phyloP scores from a whole-genome alignment of 2,888 invertebrate species.

The Muscina levida region DNA sequence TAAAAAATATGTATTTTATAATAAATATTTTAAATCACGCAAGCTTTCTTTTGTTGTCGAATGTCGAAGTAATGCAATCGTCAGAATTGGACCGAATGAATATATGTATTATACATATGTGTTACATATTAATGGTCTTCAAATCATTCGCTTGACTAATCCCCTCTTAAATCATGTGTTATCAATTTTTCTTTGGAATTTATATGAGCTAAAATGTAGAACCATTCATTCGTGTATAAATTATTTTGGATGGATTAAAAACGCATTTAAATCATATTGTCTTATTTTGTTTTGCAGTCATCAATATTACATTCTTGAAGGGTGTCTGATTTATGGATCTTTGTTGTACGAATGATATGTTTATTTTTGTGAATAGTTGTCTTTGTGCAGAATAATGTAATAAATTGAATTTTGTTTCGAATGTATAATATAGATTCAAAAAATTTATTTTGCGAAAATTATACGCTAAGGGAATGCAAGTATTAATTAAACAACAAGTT shows the following conservation, averaged over 20 bases:
- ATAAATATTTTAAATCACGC: too few species aligned
- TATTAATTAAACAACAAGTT: too few species aligned
- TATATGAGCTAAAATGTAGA: not conserved
- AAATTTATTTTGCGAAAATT: too few species aligned
- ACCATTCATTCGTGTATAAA: slow-evolving; percentile 40
- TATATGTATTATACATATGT: too few species aligned
- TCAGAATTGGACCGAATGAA: too few species aligned
- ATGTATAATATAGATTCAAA: too few species aligned
- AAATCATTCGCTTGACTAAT: slow-evolving; percentile 54
- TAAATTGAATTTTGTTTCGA: too few species aligned
- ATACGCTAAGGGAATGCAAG: too few species aligned
- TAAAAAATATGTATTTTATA: not conserved
- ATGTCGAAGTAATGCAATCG: too few species aligned
- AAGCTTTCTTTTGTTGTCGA: too few species aligned
- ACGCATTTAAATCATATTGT: slow-evolving; percentile 63
- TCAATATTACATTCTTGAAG: slow-evolving; percentile 49
- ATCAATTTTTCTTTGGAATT: slow-evolving; percentile 21
- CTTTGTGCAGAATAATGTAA: slow-evolving; percentile 45
- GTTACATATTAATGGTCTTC: not conserved
- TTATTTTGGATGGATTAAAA: slow-evolving; percentile 60
- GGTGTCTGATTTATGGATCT: slow-evolving; percentile 23
- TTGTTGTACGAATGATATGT: not conserved
- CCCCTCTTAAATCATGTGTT: slow-evolving; percentile 61
- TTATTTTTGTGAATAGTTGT: slow-evolving; percentile 10
- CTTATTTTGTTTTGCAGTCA: slow-evolving; percentile 28